Base-by-base conservation (phyloP, 2,888 invertebrate species). In the Cordilura impudica region DNA sequence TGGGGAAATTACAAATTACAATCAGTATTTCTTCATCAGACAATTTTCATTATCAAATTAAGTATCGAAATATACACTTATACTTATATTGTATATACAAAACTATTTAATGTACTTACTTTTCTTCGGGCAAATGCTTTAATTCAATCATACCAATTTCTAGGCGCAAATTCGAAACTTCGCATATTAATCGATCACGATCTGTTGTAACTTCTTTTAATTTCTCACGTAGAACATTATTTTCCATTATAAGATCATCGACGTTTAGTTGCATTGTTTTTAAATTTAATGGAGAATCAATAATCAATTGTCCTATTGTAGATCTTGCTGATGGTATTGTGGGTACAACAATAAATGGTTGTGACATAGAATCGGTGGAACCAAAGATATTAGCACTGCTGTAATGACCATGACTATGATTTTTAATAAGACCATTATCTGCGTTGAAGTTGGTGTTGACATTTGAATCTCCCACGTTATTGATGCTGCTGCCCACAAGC, bases 111-210 rank as follows among this genome's bases (percentile, higher is more conserved):
- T 12, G 10, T 67, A 86, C 88, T 88, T 77, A 90, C 90, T 87
- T 87, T 83, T 89, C 89, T 73, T 88, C 88, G 4, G 89, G 89
- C 78, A 90, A 77, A 14, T 89, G 84, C 74, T 90, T 90, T 10
- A 90, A 83, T 83, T 89, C 90, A 16, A 86, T 86, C 89, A 90
- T 90, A 82, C 90, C 89, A 84, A 90, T 82, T 82, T 90, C 90
- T 76, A 90, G 83, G 7, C 90, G 88, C 81, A 90, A 81, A 82
- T 89, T 89, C 35, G 90, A 86, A 19, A 89, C 89, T 81, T 90
- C 88, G 69, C 90, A 89, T 14, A 90, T 81, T 71, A 90, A 81
- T 3, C 87, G 87, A 83, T 90, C 90, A 2, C 90, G 87, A 66
- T 90, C 89, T 1, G 83, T 58, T 63, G 86, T 85, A 35, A 90